Evolutionary conservation across 2,113 vertebrate genomes (phyloP).

Genomic region (Thinocorus orbignyianus): DNA sequence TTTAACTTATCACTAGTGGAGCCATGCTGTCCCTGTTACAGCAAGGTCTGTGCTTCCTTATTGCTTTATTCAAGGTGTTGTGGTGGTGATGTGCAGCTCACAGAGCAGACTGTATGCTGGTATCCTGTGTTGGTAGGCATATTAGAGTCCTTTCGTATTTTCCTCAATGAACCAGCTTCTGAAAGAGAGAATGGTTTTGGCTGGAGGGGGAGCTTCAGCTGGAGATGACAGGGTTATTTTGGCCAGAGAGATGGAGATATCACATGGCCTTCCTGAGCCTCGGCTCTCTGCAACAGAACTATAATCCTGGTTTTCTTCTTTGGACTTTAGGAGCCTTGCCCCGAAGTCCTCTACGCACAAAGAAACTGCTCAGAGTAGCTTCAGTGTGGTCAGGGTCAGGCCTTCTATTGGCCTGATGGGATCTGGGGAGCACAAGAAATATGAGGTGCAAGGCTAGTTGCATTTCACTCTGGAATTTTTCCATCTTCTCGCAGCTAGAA

Average conservation of each 20-base stretch:
- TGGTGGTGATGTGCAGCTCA: background rate
- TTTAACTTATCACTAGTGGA: background rate
- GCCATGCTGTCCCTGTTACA: background rate
- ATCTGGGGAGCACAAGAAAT: constrained; percentile 47
- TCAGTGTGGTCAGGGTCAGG: background rate
- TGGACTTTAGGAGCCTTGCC: background rate
- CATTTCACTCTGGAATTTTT: constrained; percentile 53
- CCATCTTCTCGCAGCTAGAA: constrained; percentile 34
- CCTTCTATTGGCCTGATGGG: constrained; percentile 37
- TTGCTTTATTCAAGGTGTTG: background rate
- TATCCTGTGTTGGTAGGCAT: background rate
- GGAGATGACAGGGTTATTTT: background rate
- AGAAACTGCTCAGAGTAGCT: background rate
- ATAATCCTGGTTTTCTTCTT: background rate
- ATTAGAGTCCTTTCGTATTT: background rate
- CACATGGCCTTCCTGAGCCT: background rate
- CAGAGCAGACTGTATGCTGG: background rate
- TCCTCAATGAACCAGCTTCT: background rate
- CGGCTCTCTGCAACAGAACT: background rate
- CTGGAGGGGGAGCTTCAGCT: background rate
- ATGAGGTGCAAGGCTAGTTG: constrained; percentile 59
- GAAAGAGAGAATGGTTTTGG: background rate
- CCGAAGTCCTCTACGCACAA: background rate
- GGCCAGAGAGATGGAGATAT: background rate
- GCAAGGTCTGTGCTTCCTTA: background rate